A percentile compares a stretch with the other conserved stretches of the same genome.
Conservation (phyloP, 1,140 invertebrate genomes). For the Stegodyphus mimosarum region DNA sequence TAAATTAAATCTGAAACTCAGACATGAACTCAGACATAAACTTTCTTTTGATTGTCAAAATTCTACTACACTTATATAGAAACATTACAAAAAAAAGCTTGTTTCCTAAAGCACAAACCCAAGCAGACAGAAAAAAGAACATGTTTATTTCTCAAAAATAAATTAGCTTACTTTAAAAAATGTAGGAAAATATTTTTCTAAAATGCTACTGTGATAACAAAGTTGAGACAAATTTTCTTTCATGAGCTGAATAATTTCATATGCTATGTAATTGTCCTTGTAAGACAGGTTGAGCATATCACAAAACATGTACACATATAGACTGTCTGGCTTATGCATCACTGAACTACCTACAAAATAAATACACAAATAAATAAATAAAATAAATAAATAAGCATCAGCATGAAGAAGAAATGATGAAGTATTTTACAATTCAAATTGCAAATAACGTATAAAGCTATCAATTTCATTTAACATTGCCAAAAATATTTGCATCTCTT, state of each 20-base stretch:
- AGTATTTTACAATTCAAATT: neutral
- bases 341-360: constrained; percentile 42
- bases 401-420: neutral
- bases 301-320: constrained; percentile 49
- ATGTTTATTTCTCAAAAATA: neutral
- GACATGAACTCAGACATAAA: too few species aligned
- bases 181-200: constrained; percentile 57
- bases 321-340: constrained; percentile 53
- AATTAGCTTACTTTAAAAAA: constrained; percentile 48
- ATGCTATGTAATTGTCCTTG: constrained; percentile 43
- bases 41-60: too few species aligned
- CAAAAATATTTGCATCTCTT: too few species aligned
- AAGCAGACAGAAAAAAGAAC: too few species aligned
- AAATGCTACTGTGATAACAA: constrained; percentile 55
- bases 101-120: too few species aligned
- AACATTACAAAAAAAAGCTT: too few species aligned
- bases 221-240: constrained; percentile 44
- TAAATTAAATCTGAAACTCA: too few species aligned
- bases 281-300: constrained; percentile 41
- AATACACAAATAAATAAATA: neutral
- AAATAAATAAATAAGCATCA: neutral
- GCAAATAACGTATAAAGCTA: too few species aligned
- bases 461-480: too few species aligned
- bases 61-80: too few species aligned
- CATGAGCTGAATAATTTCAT: constrained; percentile 50